These are phyloP conservation scores for Oreortyx pictus DNA, from an alignment of 2,797 vertebrate species.

Conservation along the genomic window DNA sequence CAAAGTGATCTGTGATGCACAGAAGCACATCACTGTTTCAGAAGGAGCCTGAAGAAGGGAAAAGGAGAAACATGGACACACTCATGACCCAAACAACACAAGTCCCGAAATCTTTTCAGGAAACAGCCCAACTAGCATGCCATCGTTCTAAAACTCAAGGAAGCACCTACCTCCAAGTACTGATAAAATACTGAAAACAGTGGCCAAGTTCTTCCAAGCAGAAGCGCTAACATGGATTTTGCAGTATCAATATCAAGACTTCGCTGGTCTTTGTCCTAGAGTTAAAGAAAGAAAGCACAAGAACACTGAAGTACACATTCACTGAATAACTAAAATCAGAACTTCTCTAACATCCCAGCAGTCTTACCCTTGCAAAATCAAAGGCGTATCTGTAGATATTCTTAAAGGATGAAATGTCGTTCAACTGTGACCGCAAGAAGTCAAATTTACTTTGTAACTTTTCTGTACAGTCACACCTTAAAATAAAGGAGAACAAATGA, in stretches of 20 bases:
- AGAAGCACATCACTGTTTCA: neutral
- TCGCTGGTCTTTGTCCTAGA: conserved; percentile 94
- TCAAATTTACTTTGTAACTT: conserved; percentile 93
- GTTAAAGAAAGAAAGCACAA: conserved; percentile 47
- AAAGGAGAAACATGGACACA: neutral
- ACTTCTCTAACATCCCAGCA: neutral
- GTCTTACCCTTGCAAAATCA: conserved; percentile 94
- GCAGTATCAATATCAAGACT: conserved; percentile 97
- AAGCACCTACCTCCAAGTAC: conserved; percentile 90
- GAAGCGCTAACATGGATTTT: conserved; percentile 93
- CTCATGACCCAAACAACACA: neutral
- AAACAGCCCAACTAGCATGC: neutral
- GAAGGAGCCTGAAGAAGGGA: neutral
- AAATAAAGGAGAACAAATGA: conserved; percentile 28
- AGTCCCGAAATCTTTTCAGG: neutral
- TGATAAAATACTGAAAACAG: conserved; percentile 94
- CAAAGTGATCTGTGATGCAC: neutral
- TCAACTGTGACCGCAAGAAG: conserved; percentile 90
- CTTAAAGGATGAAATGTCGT: conserved; percentile 90
- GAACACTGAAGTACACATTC: neutral
- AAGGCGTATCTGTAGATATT: conserved; percentile 99
- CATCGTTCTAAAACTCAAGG: neutral
- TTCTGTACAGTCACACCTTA: conserved; percentile 94
- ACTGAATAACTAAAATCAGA: neutral
- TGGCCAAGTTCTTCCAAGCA: conserved; percentile 93